Evolutionary conservation across 1,140 invertebrate genomes (phyloP).

Genomic region (Ceratina japonica): DNA sequence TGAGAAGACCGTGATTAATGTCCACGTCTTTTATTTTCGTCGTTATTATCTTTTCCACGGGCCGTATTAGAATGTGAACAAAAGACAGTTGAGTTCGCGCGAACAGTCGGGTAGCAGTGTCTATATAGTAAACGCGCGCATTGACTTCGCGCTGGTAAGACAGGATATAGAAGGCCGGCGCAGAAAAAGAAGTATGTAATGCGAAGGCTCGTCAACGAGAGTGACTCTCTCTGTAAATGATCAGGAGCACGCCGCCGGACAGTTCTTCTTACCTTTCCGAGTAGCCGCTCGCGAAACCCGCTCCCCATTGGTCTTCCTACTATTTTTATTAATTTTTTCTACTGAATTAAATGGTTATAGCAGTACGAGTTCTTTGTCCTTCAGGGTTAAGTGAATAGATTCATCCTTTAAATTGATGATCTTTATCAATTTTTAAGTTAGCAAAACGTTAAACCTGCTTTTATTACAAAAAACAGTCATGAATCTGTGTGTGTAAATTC

Average conservation of each 20-base stretch:
- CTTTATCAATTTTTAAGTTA: no score
- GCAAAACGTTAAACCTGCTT: no score
- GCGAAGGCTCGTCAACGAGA: slow-evolving; percentile 28
- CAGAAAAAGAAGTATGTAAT: slow-evolving; percentile 27
- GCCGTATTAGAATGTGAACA: no score
- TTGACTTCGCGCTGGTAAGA: slow-evolving; percentile 13
- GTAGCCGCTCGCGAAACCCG: slow-evolving; percentile 16
- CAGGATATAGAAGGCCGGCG: slow-evolving; percentile 18
- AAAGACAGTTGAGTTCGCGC: no score
- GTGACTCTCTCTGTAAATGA: slow-evolving; percentile 34
- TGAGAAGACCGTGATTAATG: no score
- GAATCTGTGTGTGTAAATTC: no score
- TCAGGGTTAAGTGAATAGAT: neutral
- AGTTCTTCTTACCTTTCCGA: slow-evolving; percentile 23
- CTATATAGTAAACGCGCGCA: neutral
- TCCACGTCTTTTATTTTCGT: no score
- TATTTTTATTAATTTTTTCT: slow-evolving; percentile 14
- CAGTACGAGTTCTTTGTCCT: neutral
- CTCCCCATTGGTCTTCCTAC: neutral
- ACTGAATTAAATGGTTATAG: neutral
- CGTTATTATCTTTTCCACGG: no score
- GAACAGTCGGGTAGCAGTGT: no score
- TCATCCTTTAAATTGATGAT: no score
- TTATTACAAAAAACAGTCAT: no score
- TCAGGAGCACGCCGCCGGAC: slow-evolving; percentile 24